Evolutionary conservation across 2,113 vertebrate species (phyloP), one percentile per base, ranked within the genome.

Genomic region (Nibea albiflora): DNA sequence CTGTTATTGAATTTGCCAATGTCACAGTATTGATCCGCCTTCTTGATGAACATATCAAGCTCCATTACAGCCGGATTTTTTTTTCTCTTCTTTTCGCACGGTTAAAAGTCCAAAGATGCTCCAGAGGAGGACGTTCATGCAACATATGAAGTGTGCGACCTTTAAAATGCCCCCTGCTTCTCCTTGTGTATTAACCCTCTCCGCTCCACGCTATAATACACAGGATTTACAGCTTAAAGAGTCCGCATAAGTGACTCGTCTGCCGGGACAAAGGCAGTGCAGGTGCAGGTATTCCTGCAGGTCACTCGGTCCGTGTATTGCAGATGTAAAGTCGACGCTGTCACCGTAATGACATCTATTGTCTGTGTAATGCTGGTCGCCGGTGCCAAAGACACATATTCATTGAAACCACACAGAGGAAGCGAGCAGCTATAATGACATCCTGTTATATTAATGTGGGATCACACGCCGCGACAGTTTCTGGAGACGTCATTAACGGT

Each of bases 31-130:
- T 73, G 84, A 92, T 78, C 78, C 47, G 69, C 61, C 65, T 69
- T 87, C 86, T 87, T 91, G 79, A 88, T 88, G 53, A 88, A 90
- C 84, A 91, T 88, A 91, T 90, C 76, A 84, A 77, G 28, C 54
- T 88, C 77, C 85, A 82, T 84, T 76, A 75, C 4, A 8, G 14
- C 3, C 66, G 70, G 67, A 76, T 82, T 69, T 20, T 20, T 39
- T 2, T 53, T 69, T 31, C 15, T 20, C 70, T 35, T 17, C 35
- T 20, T 20, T 24, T 2, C 52, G 52, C 14, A 15, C 11, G 64
- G 22, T 46, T 19, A 14, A 58, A 31, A 47, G 63, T 82, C 76
- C 66, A 72, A 66, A 66, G 19, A 12, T 28, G 26, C 28, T 11
- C 62, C 15, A 19, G 5, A 28, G 1, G 2, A 8, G 6, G 22